phyloP scores from a whole-genome alignment of 2,113 vertebrate species.

The Phocoena sinus region DNA sequence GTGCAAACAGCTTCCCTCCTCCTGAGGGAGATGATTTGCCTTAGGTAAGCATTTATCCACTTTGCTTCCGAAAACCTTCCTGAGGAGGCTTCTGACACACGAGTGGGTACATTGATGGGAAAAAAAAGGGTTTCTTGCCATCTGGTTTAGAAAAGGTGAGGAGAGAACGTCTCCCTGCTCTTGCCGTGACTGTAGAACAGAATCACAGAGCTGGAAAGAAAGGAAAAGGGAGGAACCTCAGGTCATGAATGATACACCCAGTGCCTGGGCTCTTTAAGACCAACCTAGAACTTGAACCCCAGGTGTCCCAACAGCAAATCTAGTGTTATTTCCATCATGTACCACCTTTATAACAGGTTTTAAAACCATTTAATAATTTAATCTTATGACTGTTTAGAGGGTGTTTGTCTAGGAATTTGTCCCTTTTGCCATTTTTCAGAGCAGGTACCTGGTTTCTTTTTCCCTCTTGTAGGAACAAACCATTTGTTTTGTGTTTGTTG shows the following conservation, averaged over 20 bases:
- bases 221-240: accelerated
- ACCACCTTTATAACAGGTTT: background rate
- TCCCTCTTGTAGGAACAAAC: background rate
- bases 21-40: background rate
- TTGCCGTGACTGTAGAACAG: accelerated
- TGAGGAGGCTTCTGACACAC: background rate
- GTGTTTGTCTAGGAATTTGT: background rate
- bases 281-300: background rate
- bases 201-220: background rate
- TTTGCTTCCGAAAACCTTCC: background rate
- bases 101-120: background rate
- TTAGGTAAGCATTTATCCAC: background rate
- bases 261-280: background rate
- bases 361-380: background rate
- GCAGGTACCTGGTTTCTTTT: background rate
- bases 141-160: background rate
- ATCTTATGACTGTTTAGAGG: background rate
- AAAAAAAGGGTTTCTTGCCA: background rate
- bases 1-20: background rate
- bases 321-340: accelerated
- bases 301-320: background rate
- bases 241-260: accelerated
- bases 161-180: background rate
- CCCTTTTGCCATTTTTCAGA: background rate
- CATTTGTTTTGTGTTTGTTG: background rate